Conservation (phyloP, 1,140 invertebrate species). For the Ceratitis capitata region DNA sequence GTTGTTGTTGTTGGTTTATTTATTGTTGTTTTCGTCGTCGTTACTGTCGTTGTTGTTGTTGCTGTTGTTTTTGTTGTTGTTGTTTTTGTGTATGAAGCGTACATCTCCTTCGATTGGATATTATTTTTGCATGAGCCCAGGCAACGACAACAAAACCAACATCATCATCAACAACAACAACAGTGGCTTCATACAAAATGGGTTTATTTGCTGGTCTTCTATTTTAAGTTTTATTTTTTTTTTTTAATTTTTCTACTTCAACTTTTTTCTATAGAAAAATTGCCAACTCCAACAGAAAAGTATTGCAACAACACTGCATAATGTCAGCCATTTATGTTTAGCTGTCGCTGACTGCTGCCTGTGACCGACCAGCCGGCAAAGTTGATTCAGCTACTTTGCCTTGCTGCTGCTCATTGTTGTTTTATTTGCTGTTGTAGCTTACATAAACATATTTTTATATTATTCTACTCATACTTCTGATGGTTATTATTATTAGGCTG, state of each 20-base stretch:
- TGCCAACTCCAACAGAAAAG: not conserved
- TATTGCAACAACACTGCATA: not conserved
- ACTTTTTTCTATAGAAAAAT: not conserved
- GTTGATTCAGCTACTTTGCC: conserved; percentile 6
- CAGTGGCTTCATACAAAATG: conserved; percentile 4
- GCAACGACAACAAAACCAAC: too few species aligned
- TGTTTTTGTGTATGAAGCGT: not conserved
- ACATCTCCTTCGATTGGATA: not conserved
- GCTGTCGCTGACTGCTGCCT: not conserved
- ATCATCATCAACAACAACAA: too few species aligned
- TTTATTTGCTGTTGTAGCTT: not conserved
- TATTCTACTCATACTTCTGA: not conserved
- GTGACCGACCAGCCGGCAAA: not conserved
- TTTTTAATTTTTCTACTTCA: not conserved
- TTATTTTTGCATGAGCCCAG: not conserved
- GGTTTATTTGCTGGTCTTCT: not conserved
- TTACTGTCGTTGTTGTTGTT: not conserved
- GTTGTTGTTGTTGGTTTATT: not conserved
- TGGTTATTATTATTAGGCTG: conserved; percentile 10
- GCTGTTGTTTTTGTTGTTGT: not conserved
- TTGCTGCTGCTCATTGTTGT: not conserved
- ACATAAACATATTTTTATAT: not conserved
- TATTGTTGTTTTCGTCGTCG: not conserved
- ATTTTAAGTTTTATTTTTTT: not conserved
- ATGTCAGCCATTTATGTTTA: conserved; percentile 25